Evolutionary conservation across 2,797 vertebrate species (phyloP).

Genomic region (Pyrocephalus nanus): DNA sequence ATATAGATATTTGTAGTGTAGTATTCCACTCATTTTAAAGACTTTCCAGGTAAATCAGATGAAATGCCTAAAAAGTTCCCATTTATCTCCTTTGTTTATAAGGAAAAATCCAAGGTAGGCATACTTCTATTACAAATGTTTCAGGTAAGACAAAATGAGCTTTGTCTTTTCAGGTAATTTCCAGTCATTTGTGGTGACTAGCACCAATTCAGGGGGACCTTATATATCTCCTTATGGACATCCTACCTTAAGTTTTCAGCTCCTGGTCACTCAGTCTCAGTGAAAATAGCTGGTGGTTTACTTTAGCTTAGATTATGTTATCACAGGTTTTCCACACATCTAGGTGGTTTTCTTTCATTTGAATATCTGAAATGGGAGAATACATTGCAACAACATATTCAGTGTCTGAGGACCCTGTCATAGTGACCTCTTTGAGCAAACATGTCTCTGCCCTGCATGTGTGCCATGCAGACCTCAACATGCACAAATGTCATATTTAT

Average conservation of each 20-base stretch:
- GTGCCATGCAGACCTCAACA: neutral
- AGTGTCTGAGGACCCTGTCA: neutral
- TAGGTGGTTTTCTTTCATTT: neutral
- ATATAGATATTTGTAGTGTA: neutral
- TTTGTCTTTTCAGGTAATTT: neutral
- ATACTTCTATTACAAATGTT: neutral
- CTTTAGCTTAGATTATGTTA: neutral
- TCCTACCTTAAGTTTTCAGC: neutral
- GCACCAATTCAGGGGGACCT: neutral
- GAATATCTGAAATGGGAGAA: neutral
- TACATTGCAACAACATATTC: neutral
- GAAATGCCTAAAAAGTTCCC: neutral
- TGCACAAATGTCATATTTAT: neutral
- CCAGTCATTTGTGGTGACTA: neutral
- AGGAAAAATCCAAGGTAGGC: neutral
- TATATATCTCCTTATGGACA: neutral
- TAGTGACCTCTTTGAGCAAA: neutral
- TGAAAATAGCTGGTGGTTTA: neutral
- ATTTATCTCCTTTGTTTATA: neutral
- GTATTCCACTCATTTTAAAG: neutral
- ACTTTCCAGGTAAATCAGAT: neutral
- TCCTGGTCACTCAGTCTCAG: neutral
- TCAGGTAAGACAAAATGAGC: neutral
- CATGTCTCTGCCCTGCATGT: fast-evolving
- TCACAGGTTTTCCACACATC: neutral